phyloP scores from a whole-genome alignment of 2,113 vertebrate species.

The Leptocoma aspasia region DNA sequence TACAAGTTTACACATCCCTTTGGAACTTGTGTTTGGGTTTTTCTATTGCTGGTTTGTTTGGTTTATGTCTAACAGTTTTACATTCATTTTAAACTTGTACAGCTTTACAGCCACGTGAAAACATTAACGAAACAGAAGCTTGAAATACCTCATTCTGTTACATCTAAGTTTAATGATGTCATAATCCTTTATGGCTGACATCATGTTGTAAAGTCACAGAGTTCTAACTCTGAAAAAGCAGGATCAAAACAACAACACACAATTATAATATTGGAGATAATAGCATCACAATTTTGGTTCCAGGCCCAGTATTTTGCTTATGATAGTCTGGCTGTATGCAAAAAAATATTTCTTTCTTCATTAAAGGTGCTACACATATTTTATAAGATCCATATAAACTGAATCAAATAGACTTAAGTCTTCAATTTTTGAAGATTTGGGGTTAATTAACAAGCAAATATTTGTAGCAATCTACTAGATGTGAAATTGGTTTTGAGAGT shows the following conservation, averaged over 20 bases:
- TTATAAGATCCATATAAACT: not conserved
- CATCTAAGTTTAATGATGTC: not conserved
- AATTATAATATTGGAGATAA: not conserved
- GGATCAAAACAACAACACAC: not conserved
- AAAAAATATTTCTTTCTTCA: constrained; percentile 10
- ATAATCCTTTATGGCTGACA: not conserved
- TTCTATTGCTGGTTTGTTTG: not conserved
- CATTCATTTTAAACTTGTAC: not conserved
- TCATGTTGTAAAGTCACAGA: not conserved
- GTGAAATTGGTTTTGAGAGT: not conserved
- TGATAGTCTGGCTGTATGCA: not conserved
- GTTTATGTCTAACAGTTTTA: not conserved
- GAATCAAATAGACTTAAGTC: not conserved
- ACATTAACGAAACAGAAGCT: not conserved
- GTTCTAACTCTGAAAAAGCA: not conserved
- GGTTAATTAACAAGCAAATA: not conserved
- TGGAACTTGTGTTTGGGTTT: not conserved
- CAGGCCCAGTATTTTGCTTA: not conserved
- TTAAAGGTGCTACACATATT: not conserved
- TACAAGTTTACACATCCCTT: not conserved
- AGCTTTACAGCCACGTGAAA: not conserved
- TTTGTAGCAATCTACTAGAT: not conserved
- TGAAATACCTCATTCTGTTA: not conserved
- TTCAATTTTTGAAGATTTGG: not conserved
- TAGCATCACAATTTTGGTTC: not conserved